phyloP scores from a whole-genome alignment of 2,113 vertebrate species.

The Cyrtonyx montezumae region DNA sequence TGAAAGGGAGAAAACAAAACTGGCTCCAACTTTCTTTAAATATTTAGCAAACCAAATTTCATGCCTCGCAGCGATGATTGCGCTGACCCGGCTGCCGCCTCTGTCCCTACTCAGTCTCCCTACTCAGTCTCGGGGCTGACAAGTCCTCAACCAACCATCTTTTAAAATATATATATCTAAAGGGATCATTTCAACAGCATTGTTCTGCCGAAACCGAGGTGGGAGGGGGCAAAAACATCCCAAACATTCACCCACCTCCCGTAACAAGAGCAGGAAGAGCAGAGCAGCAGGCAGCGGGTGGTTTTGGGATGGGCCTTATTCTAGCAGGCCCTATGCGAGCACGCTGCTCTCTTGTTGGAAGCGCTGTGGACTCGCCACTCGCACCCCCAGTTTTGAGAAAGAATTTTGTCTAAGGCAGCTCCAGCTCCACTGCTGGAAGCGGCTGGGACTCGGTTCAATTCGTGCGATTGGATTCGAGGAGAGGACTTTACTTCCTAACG shows the following conservation, averaged over 20 bases:
- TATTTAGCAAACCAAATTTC: constrained; percentile 69
- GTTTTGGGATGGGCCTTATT: constrained; percentile 16
- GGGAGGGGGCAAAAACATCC: background rate
- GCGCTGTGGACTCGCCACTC: background rate
- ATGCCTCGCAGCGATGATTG: constrained; percentile 55
- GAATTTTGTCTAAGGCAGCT: background rate
- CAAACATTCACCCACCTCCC: background rate
- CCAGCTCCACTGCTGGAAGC: background rate
- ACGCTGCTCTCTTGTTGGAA: background rate
- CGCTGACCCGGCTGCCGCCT: background rate
- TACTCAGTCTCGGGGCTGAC: constrained; percentile 5
- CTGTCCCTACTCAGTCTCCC: constrained; percentile 26
- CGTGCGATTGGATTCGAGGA: background rate
- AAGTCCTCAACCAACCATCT: constrained; percentile 10
- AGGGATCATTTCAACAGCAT: background rate
- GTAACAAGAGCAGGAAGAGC: constrained; percentile 46
- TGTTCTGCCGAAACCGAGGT: constrained; percentile 25
- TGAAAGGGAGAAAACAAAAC: constrained; percentile 66
- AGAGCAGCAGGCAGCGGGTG: background rate
- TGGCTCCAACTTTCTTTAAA: constrained; percentile 64
- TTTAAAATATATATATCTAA: background rate
- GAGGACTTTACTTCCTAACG: background rate
- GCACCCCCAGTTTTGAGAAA: background rate
- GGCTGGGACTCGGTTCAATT: background rate
- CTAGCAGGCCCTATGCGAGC: constrained; percentile 16